These are phyloP conservation scores for Erannis defoliaria DNA, from an alignment of 2,888 invertebrate genomes.

Conservation along the genomic window DNA sequence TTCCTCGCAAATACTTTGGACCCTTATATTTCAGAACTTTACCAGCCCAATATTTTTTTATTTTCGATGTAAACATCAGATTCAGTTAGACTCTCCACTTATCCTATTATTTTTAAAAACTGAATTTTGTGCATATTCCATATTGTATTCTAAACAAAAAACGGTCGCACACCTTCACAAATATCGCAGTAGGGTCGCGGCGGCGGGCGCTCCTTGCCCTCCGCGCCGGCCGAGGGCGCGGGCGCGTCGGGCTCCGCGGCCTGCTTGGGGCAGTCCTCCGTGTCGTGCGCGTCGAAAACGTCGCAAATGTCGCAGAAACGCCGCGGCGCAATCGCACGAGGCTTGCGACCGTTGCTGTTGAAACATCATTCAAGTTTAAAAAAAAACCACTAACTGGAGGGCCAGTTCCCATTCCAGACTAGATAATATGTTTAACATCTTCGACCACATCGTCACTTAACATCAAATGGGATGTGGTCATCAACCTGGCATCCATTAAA, in stretches of 20 bases:
- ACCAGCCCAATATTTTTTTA: too few relatives aligned
- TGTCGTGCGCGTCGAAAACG: slow-evolving; percentile 98
- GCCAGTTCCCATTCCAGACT: too few relatives aligned
- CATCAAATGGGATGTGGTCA: too few relatives aligned
- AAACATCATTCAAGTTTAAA: slow-evolving; percentile 18
- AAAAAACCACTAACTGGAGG: background rate
- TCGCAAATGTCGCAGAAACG: slow-evolving; percentile 99
- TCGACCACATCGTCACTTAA: too few relatives aligned
- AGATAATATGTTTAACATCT: too few relatives aligned
- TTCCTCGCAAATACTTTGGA: too few relatives aligned
- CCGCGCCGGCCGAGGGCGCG: slow-evolving; percentile 46
- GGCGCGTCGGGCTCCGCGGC: slow-evolving; percentile 86
- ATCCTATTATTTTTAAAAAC: too few relatives aligned
- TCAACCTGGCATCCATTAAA: too few relatives aligned
- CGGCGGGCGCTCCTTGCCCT: slow-evolving; percentile 57
- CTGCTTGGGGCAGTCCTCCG: slow-evolving; percentile 98
- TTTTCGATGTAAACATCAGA: too few relatives aligned
- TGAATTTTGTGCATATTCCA: too few relatives aligned
- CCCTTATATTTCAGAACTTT: too few relatives aligned
- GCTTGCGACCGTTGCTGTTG: slow-evolving; percentile 83
- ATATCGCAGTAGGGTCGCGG: slow-evolving; percentile 95
- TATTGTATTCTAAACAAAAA: background rate
- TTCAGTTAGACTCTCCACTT: too few relatives aligned
- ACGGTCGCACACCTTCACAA: slow-evolving; percentile 92
- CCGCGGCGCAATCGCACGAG: slow-evolving; percentile 89